Conservation (phyloP, 2,113 vertebrate species). For the Charadrius vociferus region DNA sequence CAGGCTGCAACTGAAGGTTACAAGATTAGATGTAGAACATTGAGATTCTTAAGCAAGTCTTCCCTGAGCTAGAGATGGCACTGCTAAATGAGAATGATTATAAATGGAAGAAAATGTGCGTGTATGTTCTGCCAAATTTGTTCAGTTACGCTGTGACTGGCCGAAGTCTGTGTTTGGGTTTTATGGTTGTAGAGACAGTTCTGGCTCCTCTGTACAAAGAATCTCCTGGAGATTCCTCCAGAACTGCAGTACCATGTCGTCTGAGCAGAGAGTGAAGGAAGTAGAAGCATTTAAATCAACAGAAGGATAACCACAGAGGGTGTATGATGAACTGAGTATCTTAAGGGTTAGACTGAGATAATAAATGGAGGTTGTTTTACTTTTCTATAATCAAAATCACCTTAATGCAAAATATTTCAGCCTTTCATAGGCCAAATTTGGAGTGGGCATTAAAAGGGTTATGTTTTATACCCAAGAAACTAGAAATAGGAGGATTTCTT, state of each 20-base stretch:
- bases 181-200: constrained; percentile 31
- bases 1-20: not conserved
- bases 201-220: constrained; percentile 13
- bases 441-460: not conserved
- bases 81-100: not conserved
- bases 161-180: constrained; percentile 6
- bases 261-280: not conserved
- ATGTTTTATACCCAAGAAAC: not conserved
- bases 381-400: not conserved
- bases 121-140: not conserved
- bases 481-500: not conserved
- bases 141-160: not conserved
- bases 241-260: not conserved
- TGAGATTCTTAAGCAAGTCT: not conserved
- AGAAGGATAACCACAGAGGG: not conserved
- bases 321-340: not conserved
- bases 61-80: not conserved
- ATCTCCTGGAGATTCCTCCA: not conserved
- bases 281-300: not conserved
- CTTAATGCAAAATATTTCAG: not conserved
- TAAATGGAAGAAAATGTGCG: not conserved
- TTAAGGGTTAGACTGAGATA: not conserved
- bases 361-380: not conserved
- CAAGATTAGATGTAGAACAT: not conserved
- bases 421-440: not conserved